phyloP scores from a whole-genome alignment of 2,888 invertebrate genomes.

The Punctoribates punctum region DNA sequence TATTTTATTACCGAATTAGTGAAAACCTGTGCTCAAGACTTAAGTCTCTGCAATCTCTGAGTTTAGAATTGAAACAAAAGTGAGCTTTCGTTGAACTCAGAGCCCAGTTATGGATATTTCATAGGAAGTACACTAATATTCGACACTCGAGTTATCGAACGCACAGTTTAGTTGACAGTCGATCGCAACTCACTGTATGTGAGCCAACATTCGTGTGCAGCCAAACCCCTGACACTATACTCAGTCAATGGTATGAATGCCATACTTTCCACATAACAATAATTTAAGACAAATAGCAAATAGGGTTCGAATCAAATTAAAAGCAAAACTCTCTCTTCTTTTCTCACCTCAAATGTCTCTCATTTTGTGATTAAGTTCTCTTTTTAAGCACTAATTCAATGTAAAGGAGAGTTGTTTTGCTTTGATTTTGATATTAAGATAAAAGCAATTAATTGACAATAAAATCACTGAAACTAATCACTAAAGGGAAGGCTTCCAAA shows the following conservation, averaged over 20 bases:
- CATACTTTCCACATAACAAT: constrained; percentile 10
- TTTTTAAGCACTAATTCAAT: no score
- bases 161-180: no score
- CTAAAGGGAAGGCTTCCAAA: no score
- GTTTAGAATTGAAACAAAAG: not conserved
- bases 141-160: not conserved
- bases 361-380: no score
- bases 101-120: constrained; percentile 2
- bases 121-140: not conserved
- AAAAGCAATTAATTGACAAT: no score
- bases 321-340: not conserved
- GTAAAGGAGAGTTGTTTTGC: no score
- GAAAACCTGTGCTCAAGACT: no score
- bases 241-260: constrained; percentile 9
- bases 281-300: not conserved
- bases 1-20: no score
- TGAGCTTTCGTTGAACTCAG: not conserved
- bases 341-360: no score
- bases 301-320: not conserved
- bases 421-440: no score
- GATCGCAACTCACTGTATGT: no score
- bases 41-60: not conserved
- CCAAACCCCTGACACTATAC: not conserved
- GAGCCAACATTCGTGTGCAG: constrained; percentile 2
- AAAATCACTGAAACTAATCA: no score